Percentiles rank a stretch among this genome's conserved stretches.
Evolutionary conservation across 2,888 invertebrate species (phyloP).

Genomic region (Hirtodrosophila cameraria): DNA sequence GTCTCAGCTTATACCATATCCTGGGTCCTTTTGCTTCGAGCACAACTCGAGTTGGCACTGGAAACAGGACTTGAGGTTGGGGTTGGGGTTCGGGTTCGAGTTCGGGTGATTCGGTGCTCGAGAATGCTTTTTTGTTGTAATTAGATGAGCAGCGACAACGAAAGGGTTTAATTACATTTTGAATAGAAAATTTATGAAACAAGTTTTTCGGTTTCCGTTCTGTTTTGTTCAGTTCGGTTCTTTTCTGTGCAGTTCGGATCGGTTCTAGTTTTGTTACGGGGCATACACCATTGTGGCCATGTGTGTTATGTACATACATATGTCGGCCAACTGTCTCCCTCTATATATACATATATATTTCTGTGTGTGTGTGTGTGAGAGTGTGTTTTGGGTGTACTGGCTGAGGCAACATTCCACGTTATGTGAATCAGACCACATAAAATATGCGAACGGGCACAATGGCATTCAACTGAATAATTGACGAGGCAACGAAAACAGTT

Average conservation of each 20-base stretch:
- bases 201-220: slow-evolving; percentile 70
- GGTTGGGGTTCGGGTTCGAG: slow-evolving; percentile 2
- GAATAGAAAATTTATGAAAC: slow-evolving; percentile 79
- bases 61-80: not conserved
- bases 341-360: not conserved
- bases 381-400: slow-evolving; percentile 31
- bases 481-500: slow-evolving; percentile 48
- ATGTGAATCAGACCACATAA: slow-evolving; percentile 56
- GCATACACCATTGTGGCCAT: slow-evolving; percentile 62
- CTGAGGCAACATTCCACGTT: slow-evolving; percentile 42
- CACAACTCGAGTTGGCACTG: slow-evolving; percentile 27
- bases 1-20: not conserved
- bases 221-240: slow-evolving; percentile 25
- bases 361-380: not conserved
- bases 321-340: slow-evolving; percentile 51
- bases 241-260: slow-evolving; percentile 6
- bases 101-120: slow-evolving; percentile 29
- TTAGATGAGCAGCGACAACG: slow-evolving; percentile 71
- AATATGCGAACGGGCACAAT: slow-evolving; percentile 41
- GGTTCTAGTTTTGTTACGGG: slow-evolving; percentile 22
- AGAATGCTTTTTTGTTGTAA: slow-evolving; percentile 69
- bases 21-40: slow-evolving; percentile 21
- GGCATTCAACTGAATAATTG: slow-evolving; percentile 58
- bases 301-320: slow-evolving; percentile 45
- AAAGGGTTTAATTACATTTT: slow-evolving; percentile 79